Evolutionary conservation across 2,888 invertebrate species (phyloP), one percentile per base, ranked within the genome.

Genomic region (Gortyna flavago): DNA sequence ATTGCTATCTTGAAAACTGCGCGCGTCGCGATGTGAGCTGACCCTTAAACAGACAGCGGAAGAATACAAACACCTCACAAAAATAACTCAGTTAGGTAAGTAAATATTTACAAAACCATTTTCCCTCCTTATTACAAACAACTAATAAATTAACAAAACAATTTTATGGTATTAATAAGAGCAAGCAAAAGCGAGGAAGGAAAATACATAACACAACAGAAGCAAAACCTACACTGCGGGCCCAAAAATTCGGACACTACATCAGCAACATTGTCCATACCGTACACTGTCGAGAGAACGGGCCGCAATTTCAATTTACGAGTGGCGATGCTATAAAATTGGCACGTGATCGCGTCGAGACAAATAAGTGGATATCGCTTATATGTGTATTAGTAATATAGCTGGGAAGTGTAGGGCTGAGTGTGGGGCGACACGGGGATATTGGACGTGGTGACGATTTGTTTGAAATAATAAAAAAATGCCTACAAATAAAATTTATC

Each of bases 241-340:
- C 84, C 85, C 71, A 86, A 88, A 89, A 88, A 86, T 84, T 85
- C 87, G 88, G 92, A 92, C 93, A 93, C 94, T 92, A 93, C 92
- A 93, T 91, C 90, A 88, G 89, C 88, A 90, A 93, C 93, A 92
- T 89, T 91, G 92, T 91, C 90, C 89, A 5, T n/a, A 25, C n/a
- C n/a, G 90, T 89, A 89, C 89, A 90, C 81, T 89, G 87, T 83
- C 85, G 88, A 82, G 89, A 89, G 88, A 90, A 89, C 90, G 91
- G 89, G 87, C 90, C 91, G 93, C 95, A 93, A 95, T 95, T 95
- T 96, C 96, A 95, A 96, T 96, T 95, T 96, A 96, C 95, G 95
- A 94, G 92, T 93, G 91, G 89, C 91, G 89, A 92, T 90, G 94
- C 96, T 92, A 96, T 96, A 96, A 96, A 96, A 95, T 93, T 92